These are phyloP conservation scores for Invenusta paracnida DNA, from an alignment of 2,888 invertebrate genomes.

Conservation along the genomic window DNA sequence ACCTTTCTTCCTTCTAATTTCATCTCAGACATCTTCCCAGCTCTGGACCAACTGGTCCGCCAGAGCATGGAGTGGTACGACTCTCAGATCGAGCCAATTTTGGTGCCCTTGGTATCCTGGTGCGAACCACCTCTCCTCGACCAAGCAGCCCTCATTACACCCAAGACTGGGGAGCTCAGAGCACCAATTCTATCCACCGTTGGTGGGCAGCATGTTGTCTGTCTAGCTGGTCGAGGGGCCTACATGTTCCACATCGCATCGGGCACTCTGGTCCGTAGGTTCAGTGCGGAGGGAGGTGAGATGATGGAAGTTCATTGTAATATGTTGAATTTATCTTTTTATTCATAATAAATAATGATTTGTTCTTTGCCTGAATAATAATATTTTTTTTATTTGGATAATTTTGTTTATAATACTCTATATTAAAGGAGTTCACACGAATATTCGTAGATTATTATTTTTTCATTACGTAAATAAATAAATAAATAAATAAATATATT, in stretches of 20 bases:
- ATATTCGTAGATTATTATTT: too few relatives aligned
- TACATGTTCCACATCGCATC: slow-evolving; percentile 29
- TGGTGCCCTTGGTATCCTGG: slow-evolving; percentile 25
- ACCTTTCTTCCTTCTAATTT: not conserved
- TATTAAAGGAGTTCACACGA: too few relatives aligned
- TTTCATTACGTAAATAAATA: too few relatives aligned
- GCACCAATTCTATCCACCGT: not conserved
- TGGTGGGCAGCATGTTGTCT: slow-evolving; percentile 2
- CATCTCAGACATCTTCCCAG: slow-evolving; percentile 8
- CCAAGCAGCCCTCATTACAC: not conserved
- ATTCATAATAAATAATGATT: too few relatives aligned
- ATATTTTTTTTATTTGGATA: too few relatives aligned
- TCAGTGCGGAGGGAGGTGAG: too few relatives aligned
- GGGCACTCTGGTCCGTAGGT: slow-evolving; percentile 7
- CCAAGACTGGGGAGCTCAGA: slow-evolving; percentile 14
- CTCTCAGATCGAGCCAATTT: not conserved
- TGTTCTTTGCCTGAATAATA: too few relatives aligned
- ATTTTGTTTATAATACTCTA: too few relatives aligned
- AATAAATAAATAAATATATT: too few relatives aligned
- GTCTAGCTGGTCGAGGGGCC: not conserved
- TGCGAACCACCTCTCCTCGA: not conserved
- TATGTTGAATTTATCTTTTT: too few relatives aligned
- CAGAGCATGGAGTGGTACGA: slow-evolving; percentile 37
- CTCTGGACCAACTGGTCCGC: not conserved
- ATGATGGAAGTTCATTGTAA: too few relatives aligned